A percentile compares a stretch with the other conserved stretches of the same genome.
Conservation (phyloP, 2,113 vertebrate genomes). For the Heliornis fulica region DNA sequence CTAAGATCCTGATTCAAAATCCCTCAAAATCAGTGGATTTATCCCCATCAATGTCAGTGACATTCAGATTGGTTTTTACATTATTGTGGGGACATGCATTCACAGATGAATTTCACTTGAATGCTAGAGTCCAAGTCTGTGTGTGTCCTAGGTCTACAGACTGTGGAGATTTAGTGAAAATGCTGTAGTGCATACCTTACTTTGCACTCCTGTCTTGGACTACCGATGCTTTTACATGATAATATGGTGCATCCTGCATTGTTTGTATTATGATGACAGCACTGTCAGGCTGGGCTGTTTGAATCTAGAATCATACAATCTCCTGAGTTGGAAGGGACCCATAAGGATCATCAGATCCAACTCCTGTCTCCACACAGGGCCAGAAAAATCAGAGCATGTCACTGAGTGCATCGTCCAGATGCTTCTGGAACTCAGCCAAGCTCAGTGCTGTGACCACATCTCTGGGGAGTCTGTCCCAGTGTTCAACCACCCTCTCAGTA, state of each 20-base stretch:
- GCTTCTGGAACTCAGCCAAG: too few species aligned
- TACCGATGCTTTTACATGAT: neutral
- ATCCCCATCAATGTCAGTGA: neutral
- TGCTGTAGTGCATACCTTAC: neutral
- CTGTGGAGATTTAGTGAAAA: neutral
- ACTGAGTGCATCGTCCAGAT: too few species aligned
- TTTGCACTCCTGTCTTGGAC: neutral
- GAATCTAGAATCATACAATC: too few species aligned
- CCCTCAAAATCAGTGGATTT: neutral
- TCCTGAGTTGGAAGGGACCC: too few species aligned
- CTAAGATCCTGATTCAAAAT: neutral
- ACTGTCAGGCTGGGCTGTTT: neutral
- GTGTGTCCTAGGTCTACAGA: neutral
- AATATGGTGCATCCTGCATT: fast-evolving
- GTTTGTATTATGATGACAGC: neutral
- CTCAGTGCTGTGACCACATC: too few species aligned
- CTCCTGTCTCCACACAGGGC: too few species aligned
- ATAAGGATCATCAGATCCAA: too few species aligned
- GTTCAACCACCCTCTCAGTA: too few species aligned
- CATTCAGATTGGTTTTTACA: neutral
- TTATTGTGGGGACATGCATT: neutral
- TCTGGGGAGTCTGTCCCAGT: too few species aligned
- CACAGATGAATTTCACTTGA: neutral
- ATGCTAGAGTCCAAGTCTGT: neutral
- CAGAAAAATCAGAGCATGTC: too few species aligned